Conservation (phyloP, 2,797 vertebrate genomes). For the Silurus aristotelis region DNA sequence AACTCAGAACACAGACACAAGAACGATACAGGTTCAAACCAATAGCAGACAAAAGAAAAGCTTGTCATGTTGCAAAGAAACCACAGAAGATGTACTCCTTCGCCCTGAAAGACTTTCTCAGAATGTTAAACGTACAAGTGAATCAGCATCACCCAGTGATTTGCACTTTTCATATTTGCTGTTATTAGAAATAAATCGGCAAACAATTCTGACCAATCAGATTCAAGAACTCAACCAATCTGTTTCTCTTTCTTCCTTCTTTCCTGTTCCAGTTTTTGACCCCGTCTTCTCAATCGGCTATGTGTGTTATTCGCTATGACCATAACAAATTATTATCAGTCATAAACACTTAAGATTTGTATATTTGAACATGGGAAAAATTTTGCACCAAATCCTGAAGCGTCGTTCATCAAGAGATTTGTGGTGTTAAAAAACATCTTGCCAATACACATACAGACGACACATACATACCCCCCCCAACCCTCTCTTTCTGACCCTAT, state of each 20-base stretch:
- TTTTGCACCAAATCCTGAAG: slow-evolving; percentile 22
- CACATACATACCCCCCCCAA: slow-evolving; percentile 16
- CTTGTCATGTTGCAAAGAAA: neutral
- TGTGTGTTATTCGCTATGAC: slow-evolving; percentile 5
- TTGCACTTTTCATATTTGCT: neutral
- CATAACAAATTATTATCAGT: slow-evolving; percentile 34
- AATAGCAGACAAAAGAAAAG: neutral
- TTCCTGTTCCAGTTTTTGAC: neutral
- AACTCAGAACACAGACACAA: neutral
- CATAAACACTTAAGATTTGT: slow-evolving; percentile 42
- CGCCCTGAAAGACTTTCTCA: neutral
- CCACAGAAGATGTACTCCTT: neutral
- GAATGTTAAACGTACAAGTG: neutral
- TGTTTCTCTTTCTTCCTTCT: neutral
- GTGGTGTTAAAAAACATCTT: slow-evolving; percentile 33
- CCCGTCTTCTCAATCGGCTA: neutral
- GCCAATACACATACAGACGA: slow-evolving; percentile 31
- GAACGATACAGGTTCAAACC: no score
- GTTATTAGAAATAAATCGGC: no score
- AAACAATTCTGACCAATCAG: slow-evolving; percentile 5
- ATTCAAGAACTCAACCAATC: neutral
- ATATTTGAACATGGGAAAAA: slow-evolving; percentile 34
- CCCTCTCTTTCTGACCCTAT: neutral
- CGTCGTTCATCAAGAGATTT: slow-evolving; percentile 42
- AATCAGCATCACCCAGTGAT: neutral